Base-by-base conservation (phyloP, 1,140 invertebrate genomes). In the Rhagoletis zephyria region DNA sequence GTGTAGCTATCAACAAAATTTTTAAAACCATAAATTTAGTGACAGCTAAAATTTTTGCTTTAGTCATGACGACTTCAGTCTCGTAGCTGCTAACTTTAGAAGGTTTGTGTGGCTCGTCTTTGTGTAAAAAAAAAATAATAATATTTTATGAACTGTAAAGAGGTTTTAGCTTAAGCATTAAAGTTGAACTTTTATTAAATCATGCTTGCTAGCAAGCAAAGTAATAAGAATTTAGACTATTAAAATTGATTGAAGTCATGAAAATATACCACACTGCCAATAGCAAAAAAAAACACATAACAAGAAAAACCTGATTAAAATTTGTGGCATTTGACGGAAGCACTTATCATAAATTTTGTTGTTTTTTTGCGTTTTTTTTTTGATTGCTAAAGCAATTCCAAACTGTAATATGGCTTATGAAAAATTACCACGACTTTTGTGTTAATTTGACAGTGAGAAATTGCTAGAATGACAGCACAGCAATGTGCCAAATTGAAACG, bases 401-500 rank as follows among this genome's bases (percentile, higher is more conserved):
- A 42, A 12, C 5, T 7, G 16, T 7, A 14, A 16, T n/a, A 9
- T 30, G 48, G 74, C 45, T 81, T 81, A 81, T 81, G 45, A 81
- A 81, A 81, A 56, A 81, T 81, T 81, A 81, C 45, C 74, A 81
- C 48, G 74, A 56, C 45, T 51, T 81, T 81, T 51, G 74, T 19
- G 74, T 81, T 81, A 81, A 74, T 81, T 81, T 81, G 74, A 81
- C 74, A 81, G 74, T 81, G 74, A 81, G 48, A 81, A 81, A 81
- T 81, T 81, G n/a, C 74, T 10, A 81, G 74, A 81, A 81, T 81
- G 74, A 81, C 74, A 81, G 74, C 74, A 59, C 40, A 45, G 48
- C 45, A 56, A 81, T 56, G 51, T 56, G 74, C 74, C 74, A 16
- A 81, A 81, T 81, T 56, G n/a, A 81, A 81, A 48, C 74, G 74